Base-by-base conservation (phyloP, 2,888 invertebrate genomes). In the Opisthograptis luteolata region DNA sequence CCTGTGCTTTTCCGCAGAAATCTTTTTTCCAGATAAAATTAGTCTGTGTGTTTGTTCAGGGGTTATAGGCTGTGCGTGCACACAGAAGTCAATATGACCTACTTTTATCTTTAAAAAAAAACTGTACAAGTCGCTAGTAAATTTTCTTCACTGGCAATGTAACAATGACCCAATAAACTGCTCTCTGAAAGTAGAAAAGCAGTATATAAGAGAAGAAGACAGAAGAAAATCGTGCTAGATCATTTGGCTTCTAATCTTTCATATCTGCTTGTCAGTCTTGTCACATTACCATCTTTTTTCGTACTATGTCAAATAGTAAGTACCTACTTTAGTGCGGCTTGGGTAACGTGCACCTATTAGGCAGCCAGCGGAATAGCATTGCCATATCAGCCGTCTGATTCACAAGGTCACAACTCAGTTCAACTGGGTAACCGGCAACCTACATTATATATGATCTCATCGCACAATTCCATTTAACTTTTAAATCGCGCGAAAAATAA, bases 361-460 rank as follows among this genome's bases (percentile, higher is more conserved):
- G 72, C 60, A 55, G 66, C 39, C 61, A 63, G 62, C 63, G 61
- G 64, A 66, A 68, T 66, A 64, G 66, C 74, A 70, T 69, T 68
- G 70, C 84, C 86, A 83, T 87, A 87, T 86, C 86, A 76, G 80
- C 62, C 67, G 81, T 70, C 73, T 83, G 85, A 85, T 79, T 86
- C 87, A 84, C 88, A 87, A 89, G 88, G 88, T 82, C 84, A 70
- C 55, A 60, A 54, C 67, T 55, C 78, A 81, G 83, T 87, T 86
- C 80, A 84, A 82, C 83, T 75, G 75, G 78, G 73, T 75, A 78
- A 75, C 76, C 66, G 69, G 67, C 76, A 77, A 73, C 76, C 77
- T 77, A 83, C 74, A 81, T 80, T 79, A 72, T 68, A 68, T 70
- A 70, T 88, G 87, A 88, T 81, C 84, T 88, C 87, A 86, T 84